Percentiles rank a stretch among this genome's conserved stretches.
Conservation (phyloP, 2,113 vertebrate genomes). For the Dissostichus mawsoni region DNA sequence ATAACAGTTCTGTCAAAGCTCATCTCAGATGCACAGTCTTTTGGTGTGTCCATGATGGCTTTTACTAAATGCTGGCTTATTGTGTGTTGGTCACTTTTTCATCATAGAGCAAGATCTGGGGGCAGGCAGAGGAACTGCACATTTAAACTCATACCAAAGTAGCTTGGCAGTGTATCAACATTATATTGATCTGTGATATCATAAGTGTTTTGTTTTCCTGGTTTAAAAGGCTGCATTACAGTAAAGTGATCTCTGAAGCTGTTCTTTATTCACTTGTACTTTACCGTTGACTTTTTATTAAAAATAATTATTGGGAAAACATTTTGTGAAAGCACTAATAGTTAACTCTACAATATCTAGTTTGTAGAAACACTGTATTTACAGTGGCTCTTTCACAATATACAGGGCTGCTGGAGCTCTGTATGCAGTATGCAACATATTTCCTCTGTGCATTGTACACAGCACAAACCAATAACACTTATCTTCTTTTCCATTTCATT, state of each 20-base stretch:
- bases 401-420: neutral
- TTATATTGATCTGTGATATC: too few species aligned
- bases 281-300: too few species aligned
- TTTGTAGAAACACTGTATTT: slow-evolving; percentile 2
- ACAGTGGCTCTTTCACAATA: neutral
- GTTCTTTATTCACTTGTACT: too few species aligned
- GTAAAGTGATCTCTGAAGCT: too few species aligned
- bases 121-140: too few species aligned
- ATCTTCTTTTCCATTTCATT: neutral
- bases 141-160: too few species aligned
- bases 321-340: too few species aligned
- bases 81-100: slow-evolving; percentile 24
- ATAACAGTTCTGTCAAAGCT: slow-evolving; percentile 59
- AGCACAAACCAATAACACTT: slow-evolving; percentile 10
- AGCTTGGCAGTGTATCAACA: too few species aligned
- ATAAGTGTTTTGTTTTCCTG: too few species aligned
- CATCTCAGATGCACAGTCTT: slow-evolving; percentile 44
- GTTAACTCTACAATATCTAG: neutral
- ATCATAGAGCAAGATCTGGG: too few species aligned
- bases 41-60: neutral
- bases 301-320: too few species aligned
- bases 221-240: too few species aligned
- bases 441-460: slow-evolving; percentile 55
- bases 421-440: slow-evolving; percentile 22
- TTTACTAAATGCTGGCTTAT: slow-evolving; percentile 19